Evolutionary conservation across 2,113 vertebrate genomes (phyloP).

Genomic region (Hyaena hyaena): DNA sequence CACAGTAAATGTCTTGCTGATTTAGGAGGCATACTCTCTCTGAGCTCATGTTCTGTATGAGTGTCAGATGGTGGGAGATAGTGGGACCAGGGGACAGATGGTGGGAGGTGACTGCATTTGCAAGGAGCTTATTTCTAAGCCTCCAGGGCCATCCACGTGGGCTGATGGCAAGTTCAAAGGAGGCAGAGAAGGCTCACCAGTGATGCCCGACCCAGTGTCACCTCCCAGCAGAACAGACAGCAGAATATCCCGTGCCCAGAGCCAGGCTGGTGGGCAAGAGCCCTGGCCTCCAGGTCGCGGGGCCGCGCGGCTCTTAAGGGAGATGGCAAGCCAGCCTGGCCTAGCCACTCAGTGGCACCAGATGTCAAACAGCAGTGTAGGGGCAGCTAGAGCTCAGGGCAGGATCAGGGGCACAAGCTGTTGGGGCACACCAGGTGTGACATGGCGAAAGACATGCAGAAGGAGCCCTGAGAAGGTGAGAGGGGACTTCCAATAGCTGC

Average conservation of each 20-base stretch:
- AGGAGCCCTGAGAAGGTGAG: neutral
- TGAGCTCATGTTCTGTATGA: neutral
- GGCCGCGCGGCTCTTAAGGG: neutral
- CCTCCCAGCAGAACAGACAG: too few species aligned
- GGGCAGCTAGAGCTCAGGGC: neutral
- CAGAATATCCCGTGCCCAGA: neutral
- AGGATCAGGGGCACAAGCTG: neutral
- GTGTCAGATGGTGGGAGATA: too few species aligned
- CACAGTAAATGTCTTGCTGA: neutral
- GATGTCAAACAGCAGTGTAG: neutral
- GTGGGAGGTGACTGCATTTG: neutral
- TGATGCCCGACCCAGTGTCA: neutral
- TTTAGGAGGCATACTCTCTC: neutral
- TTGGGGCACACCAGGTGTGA: neutral
- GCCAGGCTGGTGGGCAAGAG: neutral
- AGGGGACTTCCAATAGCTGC: neutral
- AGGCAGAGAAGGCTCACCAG: neutral
- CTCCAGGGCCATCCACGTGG: neutral
- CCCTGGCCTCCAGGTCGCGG: neutral
- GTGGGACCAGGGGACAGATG: neutral
- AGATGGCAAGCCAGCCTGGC: neutral
- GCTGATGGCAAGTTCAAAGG: neutral
- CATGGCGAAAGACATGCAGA: neutral
- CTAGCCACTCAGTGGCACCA: neutral
- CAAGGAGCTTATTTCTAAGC: neutral